Evolutionary conservation across 2,797 vertebrate species (phyloP), one percentile per base, ranked within the genome.

Genomic region (Neopelma chrysocephalum): DNA sequence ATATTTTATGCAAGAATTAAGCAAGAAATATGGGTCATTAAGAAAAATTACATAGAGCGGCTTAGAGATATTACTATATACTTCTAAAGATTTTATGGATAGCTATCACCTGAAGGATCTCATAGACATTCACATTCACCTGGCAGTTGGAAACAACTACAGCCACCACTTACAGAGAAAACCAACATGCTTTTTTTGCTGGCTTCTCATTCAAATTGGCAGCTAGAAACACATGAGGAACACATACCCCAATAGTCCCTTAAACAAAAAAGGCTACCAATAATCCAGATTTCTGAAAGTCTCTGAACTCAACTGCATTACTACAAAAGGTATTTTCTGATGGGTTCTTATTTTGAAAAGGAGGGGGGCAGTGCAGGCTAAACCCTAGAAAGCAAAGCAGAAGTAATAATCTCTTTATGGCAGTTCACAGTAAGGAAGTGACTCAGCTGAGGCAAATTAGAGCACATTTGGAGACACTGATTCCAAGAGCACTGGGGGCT

Each of bases 391-490:
- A 91, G 95, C 85, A 88, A 83, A 88, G 89, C 82, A 90, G 70
- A 82, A 95, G 70, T 82, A 93, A 91, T 53, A 23, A 88, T 89
- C 73, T 84, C 90, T 93, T 81, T 71, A 80, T 62, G 36, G 84
- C 50, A 75, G 78, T 27, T 91, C 29, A 4, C 32, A 43, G 75
- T 40, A 78, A 96, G 93, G 92, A 95, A 95, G 61, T 92, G 93
- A 95, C 90, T 94, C 93, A 94, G 93, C 82, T 92, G 78, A 96
- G 75, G 64, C 73, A 91, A 96, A 94, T 75, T 87, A 51, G 78
- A 94, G 75, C 38, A 83, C 81, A 70, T 92, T 90, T 70, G 88
- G 78, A 85, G 86, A 89, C 47, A 61, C 57, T 80, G 85, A 96
- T 82, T 95, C 75, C 71, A 87, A 64, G 64, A 95, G 86, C 75